Evolutionary conservation across 53 echinoderm and acorn worm species (phyloP).

Genomic region (Astropecten irregularis): DNA sequence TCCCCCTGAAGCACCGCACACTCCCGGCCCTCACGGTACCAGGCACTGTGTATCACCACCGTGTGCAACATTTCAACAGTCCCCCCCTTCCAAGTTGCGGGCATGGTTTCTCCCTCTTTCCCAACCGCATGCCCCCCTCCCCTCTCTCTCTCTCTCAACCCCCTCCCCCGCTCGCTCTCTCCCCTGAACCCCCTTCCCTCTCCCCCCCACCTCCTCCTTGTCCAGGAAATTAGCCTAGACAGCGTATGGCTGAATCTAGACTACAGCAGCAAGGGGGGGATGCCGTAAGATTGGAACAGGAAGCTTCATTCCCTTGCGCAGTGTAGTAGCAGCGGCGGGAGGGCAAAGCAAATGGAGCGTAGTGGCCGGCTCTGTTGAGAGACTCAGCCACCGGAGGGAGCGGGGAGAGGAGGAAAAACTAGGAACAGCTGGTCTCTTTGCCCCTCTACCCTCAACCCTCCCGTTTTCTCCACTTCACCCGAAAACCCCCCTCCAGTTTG

Average conservation of each 20-base stretch:
- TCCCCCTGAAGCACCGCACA: too few relatives aligned
- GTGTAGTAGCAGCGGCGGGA: not conserved
- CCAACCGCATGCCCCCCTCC: not conserved
- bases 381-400: not conserved
- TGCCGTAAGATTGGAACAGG: slow-evolving; percentile 49
- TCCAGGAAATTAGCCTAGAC: slow-evolving; percentile 62
- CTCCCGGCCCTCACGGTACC: slow-evolving; percentile 8
- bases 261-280: slow-evolving; percentile 36
- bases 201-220: not conserved
- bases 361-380: slow-evolving; percentile 41
- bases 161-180: not conserved
- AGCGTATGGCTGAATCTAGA: slow-evolving; percentile 43
- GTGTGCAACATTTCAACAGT: slow-evolving; percentile 10
- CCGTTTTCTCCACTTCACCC: too few relatives aligned
- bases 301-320: slow-evolving; percentile 40
- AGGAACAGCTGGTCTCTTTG: slow-evolving; percentile 36
- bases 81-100: too few relatives aligned
- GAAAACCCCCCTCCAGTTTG: not conserved
- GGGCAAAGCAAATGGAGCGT: slow-evolving; percentile 15
- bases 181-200: not conserved
- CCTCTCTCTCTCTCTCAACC: not conserved
- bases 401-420: not conserved
- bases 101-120: not conserved
- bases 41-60: slow-evolving; percentile 51
- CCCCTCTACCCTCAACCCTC: too few relatives aligned